Conservation (phyloP, 2,797 vertebrate species). For the Hydrophis major region DNA sequence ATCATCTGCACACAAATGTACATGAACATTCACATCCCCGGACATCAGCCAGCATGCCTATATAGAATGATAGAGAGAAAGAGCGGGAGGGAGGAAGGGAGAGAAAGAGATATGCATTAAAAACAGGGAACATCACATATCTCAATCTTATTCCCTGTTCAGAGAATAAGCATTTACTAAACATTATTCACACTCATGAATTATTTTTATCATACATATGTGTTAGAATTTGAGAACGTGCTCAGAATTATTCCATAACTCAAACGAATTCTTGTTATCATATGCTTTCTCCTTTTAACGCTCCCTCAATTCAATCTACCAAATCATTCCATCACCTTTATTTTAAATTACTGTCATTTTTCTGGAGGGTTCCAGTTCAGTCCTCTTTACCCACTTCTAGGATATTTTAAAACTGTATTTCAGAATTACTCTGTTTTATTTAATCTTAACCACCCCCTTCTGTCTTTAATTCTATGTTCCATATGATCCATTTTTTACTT, state of each 20-base stretch:
- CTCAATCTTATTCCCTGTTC: not conserved
- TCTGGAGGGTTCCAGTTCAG: not conserved
- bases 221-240: not conserved
- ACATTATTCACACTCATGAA: not conserved
- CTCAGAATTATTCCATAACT: not conserved
- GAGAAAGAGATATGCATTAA: not conserved
- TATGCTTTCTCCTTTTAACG: not conserved
- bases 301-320: not conserved
- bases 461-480: not conserved
- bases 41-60: not conserved
- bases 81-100: too few relatives aligned
- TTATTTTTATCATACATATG: not conserved
- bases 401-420: not conserved
- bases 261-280: not conserved
- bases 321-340: not conserved
- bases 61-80: not conserved
- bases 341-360: not conserved
- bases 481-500: not conserved
- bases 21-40: not conserved
- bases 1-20: not conserved
- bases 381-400: not conserved
- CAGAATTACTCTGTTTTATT: not conserved
- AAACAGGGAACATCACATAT: not conserved
- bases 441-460: not conserved
- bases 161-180: not conserved